Conservation (phyloP, 2,797 vertebrate species). For the Nyctibius grandis region DNA sequence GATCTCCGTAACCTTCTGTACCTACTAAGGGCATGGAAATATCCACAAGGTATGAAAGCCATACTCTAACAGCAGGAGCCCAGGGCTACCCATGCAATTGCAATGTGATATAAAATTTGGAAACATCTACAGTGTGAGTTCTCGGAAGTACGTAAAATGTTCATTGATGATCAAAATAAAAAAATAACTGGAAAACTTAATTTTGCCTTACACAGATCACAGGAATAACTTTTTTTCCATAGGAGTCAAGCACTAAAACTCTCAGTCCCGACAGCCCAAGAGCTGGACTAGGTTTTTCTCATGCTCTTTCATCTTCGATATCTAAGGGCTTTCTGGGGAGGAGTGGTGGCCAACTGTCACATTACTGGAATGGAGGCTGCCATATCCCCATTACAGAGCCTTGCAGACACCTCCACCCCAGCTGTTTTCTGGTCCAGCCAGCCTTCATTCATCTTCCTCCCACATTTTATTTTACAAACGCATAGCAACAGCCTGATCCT, state of each 20-base stretch:
- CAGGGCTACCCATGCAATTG: background rate
- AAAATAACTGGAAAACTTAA: background rate
- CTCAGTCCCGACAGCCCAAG: background rate
- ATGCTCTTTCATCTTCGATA: background rate
- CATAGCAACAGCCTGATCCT: background rate
- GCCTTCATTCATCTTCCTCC: background rate
- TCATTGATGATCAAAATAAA: background rate
- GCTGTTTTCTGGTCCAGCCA: background rate
- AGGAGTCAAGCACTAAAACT: background rate
- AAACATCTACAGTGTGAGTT: background rate
- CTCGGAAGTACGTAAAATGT: background rate
- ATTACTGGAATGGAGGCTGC: background rate
- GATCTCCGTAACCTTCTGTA: background rate
- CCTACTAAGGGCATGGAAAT: background rate
- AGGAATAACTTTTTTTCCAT: background rate
- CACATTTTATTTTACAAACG: conserved; percentile 1
- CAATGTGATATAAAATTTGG: background rate
- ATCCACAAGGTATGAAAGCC: background rate
- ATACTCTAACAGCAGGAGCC: background rate
- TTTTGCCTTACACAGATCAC: background rate
- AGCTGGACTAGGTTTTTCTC: background rate
- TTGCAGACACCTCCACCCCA: background rate
- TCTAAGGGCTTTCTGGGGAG: background rate
- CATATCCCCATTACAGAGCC: background rate
- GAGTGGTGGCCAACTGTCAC: background rate